phyloP scores from a whole-genome alignment of 1,140 invertebrate species.

The Neodiprion fabricii region DNA sequence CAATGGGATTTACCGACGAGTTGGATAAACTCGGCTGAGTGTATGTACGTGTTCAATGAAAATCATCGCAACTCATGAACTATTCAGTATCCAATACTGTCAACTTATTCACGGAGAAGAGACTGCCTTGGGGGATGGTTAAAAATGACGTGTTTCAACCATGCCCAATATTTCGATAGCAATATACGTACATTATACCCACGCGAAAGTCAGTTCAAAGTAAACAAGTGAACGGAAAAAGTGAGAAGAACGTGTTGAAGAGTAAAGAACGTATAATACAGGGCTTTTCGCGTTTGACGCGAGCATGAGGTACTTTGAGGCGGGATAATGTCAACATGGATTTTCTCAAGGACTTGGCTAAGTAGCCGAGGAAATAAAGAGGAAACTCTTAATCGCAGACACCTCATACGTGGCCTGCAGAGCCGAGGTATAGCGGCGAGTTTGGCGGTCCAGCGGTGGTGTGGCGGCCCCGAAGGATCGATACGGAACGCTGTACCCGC shows the following conservation, averaged over 20 bases:
- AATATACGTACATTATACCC: background rate
- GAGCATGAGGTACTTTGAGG: no score
- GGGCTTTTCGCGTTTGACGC: background rate
- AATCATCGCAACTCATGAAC: no score
- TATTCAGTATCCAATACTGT: no score
- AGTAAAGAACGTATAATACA: background rate
- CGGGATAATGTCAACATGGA: background rate
- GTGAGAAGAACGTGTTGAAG: background rate
- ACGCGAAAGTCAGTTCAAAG: background rate
- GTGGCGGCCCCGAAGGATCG: background rate
- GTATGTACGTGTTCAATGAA: no score
- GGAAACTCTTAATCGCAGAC: background rate
- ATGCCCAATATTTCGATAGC: no score
- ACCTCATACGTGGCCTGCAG: background rate
- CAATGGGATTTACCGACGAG: background rate
- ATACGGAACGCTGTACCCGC: background rate
- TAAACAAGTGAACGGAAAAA: background rate
- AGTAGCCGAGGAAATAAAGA: background rate
- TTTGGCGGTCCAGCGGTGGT: background rate
- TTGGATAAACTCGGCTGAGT: background rate
- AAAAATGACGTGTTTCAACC: no score
- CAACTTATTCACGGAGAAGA: no score
- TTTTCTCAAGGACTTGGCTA: background rate
- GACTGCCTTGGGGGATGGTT: no score
- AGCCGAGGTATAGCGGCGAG: background rate